These are phyloP conservation scores for Trypoxylus dichotomus DNA, from an alignment of 1,140 invertebrate genomes.

Conservation along the genomic window DNA sequence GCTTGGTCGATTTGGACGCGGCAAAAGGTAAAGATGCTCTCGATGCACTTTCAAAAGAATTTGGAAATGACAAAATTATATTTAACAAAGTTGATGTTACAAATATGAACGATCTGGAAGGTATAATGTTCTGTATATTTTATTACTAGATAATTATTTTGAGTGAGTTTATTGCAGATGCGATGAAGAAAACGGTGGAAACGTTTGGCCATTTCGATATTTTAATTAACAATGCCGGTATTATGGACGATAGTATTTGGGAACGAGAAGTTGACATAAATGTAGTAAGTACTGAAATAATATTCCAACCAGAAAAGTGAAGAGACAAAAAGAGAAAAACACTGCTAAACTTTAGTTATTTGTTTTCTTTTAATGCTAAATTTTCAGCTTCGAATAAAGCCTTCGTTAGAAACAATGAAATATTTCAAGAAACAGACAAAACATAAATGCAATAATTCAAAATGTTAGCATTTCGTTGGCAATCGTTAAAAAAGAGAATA, in stretches of 20 bases:
- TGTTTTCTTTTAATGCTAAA: too few relatives aligned
- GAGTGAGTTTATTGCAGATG: conserved; percentile 42
- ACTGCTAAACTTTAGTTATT: too few relatives aligned
- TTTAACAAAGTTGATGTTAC: conserved; percentile 69
- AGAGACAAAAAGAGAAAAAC: too few relatives aligned
- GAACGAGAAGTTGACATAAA: conserved; percentile 57
- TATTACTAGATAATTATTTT: too few relatives aligned
- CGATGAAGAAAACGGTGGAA: conserved; percentile 44
- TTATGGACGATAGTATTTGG: conserved; percentile 57
- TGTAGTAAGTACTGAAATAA: conserved; percentile 50
- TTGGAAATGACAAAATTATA: conserved; percentile 61
- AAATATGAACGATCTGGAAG: conserved; percentile 69
- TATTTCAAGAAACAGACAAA: too few relatives aligned
- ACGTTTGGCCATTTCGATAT: conserved; percentile 54
- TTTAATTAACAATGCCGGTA: conserved; percentile 58
- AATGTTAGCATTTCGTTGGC: too few relatives aligned
- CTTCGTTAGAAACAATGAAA: too few relatives aligned
- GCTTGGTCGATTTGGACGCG: conserved; percentile 37
- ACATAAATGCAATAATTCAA: too few relatives aligned
- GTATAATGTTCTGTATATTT: conserved; percentile 46
- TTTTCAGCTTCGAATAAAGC: too few relatives aligned
- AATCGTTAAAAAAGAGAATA: too few relatives aligned
- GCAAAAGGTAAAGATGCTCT: conserved; percentile 21
- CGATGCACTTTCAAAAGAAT: conserved; percentile 32
- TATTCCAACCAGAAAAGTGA: too few relatives aligned